Conservation (phyloP, 2,113 vertebrate species). For the Ageneiosus marmoratus region DNA sequence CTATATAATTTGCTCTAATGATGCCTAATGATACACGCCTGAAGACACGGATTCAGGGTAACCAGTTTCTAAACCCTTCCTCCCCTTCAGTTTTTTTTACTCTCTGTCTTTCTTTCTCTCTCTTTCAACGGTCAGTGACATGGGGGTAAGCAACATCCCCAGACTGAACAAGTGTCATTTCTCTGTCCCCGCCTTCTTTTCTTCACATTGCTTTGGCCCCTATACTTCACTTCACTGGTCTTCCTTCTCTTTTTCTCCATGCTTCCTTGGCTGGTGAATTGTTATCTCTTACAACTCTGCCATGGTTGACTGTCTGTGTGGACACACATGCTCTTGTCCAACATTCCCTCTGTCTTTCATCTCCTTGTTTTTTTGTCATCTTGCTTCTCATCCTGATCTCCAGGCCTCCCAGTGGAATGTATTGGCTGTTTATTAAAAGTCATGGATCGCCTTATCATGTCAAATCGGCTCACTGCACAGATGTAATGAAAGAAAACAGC, state of each 20-base stretch:
- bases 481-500: conserved; percentile 44
- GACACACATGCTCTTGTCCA: not conserved
- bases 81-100: not conserved
- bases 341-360: conserved; percentile 32
- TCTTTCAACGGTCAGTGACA: not conserved
- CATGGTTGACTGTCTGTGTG: conserved; percentile 10
- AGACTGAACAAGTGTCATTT: conserved; percentile 18
- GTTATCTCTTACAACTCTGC: conserved; percentile 16
- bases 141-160: conserved; percentile 29
- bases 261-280: conserved; percentile 14
- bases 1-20: conserved; percentile 72
- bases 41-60: conserved; percentile 41
- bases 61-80: not conserved
- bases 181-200: not conserved
- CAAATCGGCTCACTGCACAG: conserved; percentile 21
- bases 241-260: conserved; percentile 27
- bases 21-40: conserved; percentile 68
- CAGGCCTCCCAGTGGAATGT: conserved; percentile 12
- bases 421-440: conserved; percentile 42
- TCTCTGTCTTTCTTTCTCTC: conserved; percentile 8
- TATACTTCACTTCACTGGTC: conserved; percentile 4
- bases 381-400: conserved; percentile 2
- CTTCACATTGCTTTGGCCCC: conserved; percentile 25
- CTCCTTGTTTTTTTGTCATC: conserved; percentile 15
- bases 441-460: conserved; percentile 4